Percentiles rank a stretch among this genome's conserved stretches.
Evolutionary conservation across 2,888 invertebrate species (phyloP).

Genomic region (Amphipoea oculea): DNA sequence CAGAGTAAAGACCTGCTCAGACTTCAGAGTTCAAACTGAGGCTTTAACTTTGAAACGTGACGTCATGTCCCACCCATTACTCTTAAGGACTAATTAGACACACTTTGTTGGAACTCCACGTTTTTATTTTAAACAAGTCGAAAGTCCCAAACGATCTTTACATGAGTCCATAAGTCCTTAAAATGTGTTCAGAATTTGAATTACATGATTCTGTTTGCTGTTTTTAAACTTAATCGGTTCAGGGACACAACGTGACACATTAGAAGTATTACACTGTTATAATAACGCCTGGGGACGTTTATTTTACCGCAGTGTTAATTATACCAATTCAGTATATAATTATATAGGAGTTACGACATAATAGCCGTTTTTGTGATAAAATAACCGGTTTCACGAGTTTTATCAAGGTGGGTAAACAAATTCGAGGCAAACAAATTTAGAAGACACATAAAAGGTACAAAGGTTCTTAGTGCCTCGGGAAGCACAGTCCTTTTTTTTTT

Average conservation of each 20-base stretch:
- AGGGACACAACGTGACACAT: background rate
- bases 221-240: background rate
- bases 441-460: background rate
- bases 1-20: constrained; percentile 29
- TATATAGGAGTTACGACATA: background rate
- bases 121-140: constrained; percentile 63
- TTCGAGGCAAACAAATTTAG: constrained; percentile 5
- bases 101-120: constrained; percentile 36
- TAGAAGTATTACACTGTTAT: too few relatives aligned
- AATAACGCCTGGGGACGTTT: background rate
- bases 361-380: constrained; percentile 11
- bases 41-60: constrained; percentile 52
- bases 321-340: background rate
- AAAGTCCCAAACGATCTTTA: constrained; percentile 30
- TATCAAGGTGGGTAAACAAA: background rate
- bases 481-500: background rate
- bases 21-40: constrained; percentile 40
- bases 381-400: background rate
- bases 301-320: background rate
- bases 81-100: constrained; percentile 52
- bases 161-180: constrained; percentile 26
- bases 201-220: constrained; percentile 9
- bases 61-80: constrained; percentile 47
- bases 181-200: constrained; percentile 33
- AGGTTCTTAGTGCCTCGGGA: background rate